phyloP scores from a whole-genome alignment of 1,140 invertebrate species.

The Euglossa dilemma region DNA sequence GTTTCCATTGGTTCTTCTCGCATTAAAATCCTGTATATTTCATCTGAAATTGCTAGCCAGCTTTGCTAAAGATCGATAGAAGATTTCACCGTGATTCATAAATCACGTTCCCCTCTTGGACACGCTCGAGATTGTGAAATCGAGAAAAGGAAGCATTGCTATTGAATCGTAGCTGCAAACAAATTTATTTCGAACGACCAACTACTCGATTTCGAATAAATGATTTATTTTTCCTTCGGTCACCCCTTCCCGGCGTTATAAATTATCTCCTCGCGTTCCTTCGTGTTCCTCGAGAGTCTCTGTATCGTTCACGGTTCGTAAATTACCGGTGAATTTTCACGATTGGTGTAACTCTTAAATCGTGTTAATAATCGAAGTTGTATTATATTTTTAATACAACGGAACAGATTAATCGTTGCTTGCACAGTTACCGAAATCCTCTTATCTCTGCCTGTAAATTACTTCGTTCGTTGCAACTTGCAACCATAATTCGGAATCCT shows the following conservation, averaged over 20 bases:
- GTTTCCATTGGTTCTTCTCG: not conserved
- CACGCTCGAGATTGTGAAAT: conserved; percentile 8
- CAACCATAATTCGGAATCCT: not conserved
- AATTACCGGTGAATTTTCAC: too few species aligned
- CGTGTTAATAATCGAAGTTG: not conserved
- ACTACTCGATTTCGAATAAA: not conserved
- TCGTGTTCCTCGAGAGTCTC: not conserved
- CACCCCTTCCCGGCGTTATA: not conserved
- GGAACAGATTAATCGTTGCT: not conserved
- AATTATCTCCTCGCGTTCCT: not conserved
- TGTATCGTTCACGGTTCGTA: too few species aligned
- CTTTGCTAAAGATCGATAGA: not conserved
- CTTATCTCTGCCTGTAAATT: not conserved
- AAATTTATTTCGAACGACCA: conserved; percentile 8
- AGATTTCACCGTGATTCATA: conserved; percentile 12
- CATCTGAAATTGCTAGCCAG: not conserved
- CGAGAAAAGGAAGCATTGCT: not conserved
- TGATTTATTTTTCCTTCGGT: not conserved
- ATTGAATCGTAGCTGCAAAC: not conserved
- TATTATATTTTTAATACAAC: fast-evolving
- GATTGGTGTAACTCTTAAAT: too few species aligned
- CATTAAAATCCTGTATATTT: not conserved
- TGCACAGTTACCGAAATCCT: not conserved
- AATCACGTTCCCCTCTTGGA: not conserved
- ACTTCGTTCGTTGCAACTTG: not conserved